Conservation (phyloP, 2,797 vertebrate genomes). For the Chiroxiphia lanceolata region DNA sequence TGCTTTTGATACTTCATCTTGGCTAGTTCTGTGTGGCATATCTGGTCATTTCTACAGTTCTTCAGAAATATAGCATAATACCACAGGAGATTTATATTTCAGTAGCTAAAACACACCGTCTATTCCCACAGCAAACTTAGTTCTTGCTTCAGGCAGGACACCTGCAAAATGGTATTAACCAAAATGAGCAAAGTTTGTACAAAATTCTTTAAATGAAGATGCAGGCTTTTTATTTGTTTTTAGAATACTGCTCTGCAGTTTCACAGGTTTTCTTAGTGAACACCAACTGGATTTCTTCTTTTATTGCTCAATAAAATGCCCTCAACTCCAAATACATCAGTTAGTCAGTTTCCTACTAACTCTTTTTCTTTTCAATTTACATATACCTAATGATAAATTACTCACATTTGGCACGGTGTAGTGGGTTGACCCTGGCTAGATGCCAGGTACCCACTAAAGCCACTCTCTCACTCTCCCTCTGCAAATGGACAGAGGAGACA, state of each 20-base stretch:
- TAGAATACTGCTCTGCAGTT: neutral
- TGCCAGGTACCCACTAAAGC: no score
- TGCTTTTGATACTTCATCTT: neutral
- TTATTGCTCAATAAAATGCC: neutral
- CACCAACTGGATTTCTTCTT: neutral
- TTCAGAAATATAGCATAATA: neutral
- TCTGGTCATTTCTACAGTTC: neutral
- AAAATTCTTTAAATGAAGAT: neutral
- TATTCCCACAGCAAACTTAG: neutral
- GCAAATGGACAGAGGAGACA: no score
- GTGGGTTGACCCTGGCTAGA: no score
- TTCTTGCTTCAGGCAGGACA: neutral
- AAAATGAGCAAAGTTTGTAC: neutral
- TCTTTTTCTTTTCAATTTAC: neutral
- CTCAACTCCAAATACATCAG: neutral
- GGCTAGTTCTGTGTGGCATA: neutral
- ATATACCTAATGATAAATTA: neutral
- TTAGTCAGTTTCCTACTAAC: neutral
- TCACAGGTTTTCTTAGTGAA: neutral
- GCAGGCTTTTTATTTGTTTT: neutral
- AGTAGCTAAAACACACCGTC: neutral
- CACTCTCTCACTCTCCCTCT: no score
- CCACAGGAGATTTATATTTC: neutral
- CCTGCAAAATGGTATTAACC: neutral
- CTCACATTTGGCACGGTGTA: neutral